These are phyloP conservation scores for Turnix velox DNA, from an alignment of 2,113 vertebrate genomes.

Conservation along the genomic window DNA sequence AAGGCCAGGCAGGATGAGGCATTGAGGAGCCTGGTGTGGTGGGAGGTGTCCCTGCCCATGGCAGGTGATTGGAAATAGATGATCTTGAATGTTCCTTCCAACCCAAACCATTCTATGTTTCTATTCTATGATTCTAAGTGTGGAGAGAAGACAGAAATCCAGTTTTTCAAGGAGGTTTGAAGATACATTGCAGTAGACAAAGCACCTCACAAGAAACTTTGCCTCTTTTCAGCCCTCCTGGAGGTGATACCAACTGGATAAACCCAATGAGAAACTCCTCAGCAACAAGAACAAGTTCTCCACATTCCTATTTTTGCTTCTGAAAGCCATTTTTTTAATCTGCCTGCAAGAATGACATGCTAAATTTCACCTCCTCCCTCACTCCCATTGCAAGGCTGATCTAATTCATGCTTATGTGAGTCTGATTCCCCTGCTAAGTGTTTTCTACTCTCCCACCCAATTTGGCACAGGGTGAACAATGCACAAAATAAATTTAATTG, in stretches of 20 bases:
- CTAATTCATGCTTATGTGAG: background rate
- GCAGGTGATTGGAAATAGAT: too few relatives aligned
- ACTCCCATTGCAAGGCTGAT: background rate
- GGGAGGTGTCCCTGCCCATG: too few relatives aligned
- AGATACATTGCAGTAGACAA: background rate
- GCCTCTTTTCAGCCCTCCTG: background rate
- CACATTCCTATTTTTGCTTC: slow-evolving; percentile 2
- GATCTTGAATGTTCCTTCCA: too few relatives aligned
- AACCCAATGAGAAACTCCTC: background rate
- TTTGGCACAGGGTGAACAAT: slow-evolving; percentile 16
- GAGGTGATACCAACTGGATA: background rate
- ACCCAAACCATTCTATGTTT: too few relatives aligned
- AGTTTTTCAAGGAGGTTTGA: background rate
- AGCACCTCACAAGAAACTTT: background rate
- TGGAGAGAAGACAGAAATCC: background rate
- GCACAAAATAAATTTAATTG: slow-evolving; percentile 35
- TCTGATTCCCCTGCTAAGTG: background rate
- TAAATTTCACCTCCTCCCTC: background rate
- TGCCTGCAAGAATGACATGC: background rate
- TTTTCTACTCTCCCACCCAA: slow-evolving; percentile 12
- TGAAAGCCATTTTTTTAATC: background rate
- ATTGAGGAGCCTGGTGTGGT: too few relatives aligned
- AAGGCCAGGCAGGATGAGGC: too few relatives aligned
- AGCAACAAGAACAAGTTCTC: background rate
- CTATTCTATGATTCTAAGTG: too few relatives aligned